Percentiles rank a stretch among this genome's conserved stretches.
phyloP scores from a whole-genome alignment of 2,888 invertebrate species.

The Melitaea athalia region DNA sequence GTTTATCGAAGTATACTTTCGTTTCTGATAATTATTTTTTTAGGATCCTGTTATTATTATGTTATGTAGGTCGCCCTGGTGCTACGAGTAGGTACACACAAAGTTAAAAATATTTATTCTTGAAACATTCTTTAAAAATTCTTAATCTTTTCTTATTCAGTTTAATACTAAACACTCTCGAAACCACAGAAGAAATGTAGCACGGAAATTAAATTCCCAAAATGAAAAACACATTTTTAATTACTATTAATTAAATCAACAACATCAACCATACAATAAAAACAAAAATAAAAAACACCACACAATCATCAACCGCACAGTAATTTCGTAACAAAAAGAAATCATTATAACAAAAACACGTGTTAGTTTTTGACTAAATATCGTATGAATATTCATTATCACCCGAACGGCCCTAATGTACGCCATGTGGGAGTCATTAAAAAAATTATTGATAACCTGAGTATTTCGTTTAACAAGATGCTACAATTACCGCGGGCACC shows the following conservation, averaged over 20 bases:
- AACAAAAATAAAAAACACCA: no score
- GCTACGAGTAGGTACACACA: no score
- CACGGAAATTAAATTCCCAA: no score
- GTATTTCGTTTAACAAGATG: conserved; percentile 8
- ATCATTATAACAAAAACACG: conserved; percentile 4
- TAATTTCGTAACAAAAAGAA: not conserved
- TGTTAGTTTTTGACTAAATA: not conserved
- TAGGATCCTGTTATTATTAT: not conserved
- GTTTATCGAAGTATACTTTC: conserved; percentile 1
- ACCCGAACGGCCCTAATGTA: not conserved
- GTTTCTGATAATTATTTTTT: not conserved
- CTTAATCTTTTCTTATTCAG: no score
- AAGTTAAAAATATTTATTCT: no score
- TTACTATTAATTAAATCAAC: no score
- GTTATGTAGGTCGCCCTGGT: not conserved
- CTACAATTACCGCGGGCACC: conserved; percentile 18
- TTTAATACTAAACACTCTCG: no score
- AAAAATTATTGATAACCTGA: conserved; percentile 10
- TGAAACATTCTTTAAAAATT: no score
- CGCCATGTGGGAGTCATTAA: conserved; percentile 4
- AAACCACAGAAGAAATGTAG: no score
- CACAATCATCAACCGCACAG: no score
- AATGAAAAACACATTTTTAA: no score
- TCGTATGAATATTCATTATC: not conserved
- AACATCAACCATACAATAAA: no score